phyloP scores from a whole-genome alignment of 2,113 vertebrate species.

The Salvator merianae region DNA sequence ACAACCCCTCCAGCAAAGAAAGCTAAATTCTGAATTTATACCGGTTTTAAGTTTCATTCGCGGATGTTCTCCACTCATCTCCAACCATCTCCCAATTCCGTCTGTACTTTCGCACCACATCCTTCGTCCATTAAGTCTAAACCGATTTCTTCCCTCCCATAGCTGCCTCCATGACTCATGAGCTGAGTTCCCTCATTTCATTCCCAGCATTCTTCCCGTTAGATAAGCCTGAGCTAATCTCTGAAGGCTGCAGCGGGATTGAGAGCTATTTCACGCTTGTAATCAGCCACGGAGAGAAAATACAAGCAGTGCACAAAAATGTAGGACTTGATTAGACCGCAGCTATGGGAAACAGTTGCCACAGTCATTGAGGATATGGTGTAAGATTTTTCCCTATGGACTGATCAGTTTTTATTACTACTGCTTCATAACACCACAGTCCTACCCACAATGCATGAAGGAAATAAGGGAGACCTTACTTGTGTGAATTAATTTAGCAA shows the following conservation, averaged over 20 bases:
- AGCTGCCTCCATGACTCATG: not conserved
- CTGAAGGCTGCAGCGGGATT: not conserved
- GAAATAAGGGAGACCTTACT: not conserved
- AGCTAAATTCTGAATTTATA: too few relatives aligned
- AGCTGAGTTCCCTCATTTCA: slow-evolving; percentile 53
- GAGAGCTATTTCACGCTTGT: not conserved
- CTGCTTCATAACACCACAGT: not conserved
- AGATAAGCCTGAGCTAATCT: not conserved
- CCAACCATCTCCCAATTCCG: too few relatives aligned
- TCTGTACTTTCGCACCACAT: too few relatives aligned
- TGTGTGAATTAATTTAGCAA: not conserved
- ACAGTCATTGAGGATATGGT: not conserved
- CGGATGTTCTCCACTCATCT: too few relatives aligned
- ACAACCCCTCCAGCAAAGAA: too few relatives aligned
- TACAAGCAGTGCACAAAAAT: too few relatives aligned
- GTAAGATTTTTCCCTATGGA: not conserved
- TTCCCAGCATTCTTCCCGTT: not conserved
- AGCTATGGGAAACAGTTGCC: not conserved
- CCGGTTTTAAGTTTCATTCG: too few relatives aligned
- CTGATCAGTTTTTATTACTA: not conserved
- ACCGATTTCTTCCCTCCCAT: not conserved
- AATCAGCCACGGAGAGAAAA: not conserved
- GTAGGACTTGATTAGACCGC: not conserved
- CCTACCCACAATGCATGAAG: not conserved
- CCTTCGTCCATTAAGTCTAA: not conserved